These are phyloP conservation scores for Apostichopus leukothele DNA, from an alignment of 53 echinoderm and acorn worm species.

Conservation along the genomic window DNA sequence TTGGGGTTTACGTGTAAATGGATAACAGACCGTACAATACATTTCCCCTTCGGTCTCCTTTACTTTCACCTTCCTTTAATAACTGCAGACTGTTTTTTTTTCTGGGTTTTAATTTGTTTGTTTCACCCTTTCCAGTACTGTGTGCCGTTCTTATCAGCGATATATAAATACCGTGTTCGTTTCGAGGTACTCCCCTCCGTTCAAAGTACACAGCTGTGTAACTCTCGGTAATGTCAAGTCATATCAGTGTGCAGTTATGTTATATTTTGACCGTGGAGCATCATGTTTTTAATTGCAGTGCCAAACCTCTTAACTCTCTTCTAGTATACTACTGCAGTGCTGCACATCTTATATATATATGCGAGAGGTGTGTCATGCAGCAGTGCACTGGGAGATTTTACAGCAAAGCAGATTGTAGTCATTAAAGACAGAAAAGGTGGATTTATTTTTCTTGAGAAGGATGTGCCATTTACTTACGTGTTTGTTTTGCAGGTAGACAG, in stretches of 20 bases:
- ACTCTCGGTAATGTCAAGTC: neutral
- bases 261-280: neutral
- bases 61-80: neutral
- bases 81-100: neutral
- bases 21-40: neutral
- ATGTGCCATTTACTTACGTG: constrained; percentile 11
- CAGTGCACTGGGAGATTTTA: neutral
- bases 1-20: neutral
- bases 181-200: neutral
- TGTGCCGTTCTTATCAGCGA: neutral
- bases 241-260: neutral
- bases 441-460: constrained; percentile 26
- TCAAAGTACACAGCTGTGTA: constrained; percentile 25
- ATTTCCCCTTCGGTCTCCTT: neutral
- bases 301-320: neutral
- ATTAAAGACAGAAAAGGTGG: constrained; percentile 30
- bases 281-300: constrained; percentile 9
- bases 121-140: neutral
- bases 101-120: neutral
- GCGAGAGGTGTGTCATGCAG: constrained; percentile 19
- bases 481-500: constrained; percentile 24
- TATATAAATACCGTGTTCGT: neutral
- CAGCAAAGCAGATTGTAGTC: neutral
- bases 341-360: constrained; percentile 1
- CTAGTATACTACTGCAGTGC: neutral